Percentiles rank a stretch among this genome's conserved stretches.
These are phyloP conservation scores for Pteria penguin DNA, from an alignment of 2,888 invertebrate species.

Conservation along the genomic window DNA sequence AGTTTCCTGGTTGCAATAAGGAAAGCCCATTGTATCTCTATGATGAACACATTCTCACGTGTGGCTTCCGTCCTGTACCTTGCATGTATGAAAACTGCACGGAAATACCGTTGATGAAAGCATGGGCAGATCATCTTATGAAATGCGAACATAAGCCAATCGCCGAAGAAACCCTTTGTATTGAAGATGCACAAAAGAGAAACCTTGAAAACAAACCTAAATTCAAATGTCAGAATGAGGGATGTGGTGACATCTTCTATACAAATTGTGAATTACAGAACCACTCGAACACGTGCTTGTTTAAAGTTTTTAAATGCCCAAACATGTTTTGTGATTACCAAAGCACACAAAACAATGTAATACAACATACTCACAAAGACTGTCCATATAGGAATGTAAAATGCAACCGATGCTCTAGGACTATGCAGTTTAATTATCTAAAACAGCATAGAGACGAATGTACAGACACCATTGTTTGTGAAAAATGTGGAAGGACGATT, in stretches of 20 bases:
- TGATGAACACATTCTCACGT: background rate
- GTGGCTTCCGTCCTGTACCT: background rate
- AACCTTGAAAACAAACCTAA: background rate
- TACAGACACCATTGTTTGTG: background rate
- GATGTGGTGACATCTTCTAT: background rate
- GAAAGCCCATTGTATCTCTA: background rate
- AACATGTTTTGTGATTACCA: background rate
- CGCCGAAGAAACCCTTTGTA: background rate
- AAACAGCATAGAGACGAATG: background rate
- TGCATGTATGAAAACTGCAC: background rate
- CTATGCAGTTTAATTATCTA: background rate
- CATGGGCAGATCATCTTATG: background rate
- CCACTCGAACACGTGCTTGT: background rate
- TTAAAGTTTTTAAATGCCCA: background rate
- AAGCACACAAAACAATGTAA: background rate
- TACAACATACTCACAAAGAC: background rate
- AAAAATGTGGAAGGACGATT: background rate
- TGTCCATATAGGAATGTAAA: background rate
- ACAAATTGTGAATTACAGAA: background rate
- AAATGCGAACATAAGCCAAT: background rate
- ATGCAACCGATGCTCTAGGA: background rate
- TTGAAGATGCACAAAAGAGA: no score
- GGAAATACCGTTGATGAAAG: background rate
- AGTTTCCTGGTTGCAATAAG: slow-evolving; percentile 28
- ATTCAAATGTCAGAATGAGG: background rate